Evolutionary conservation across 2,113 vertebrate species (phyloP).

Genomic region (Petromus typicus): DNA sequence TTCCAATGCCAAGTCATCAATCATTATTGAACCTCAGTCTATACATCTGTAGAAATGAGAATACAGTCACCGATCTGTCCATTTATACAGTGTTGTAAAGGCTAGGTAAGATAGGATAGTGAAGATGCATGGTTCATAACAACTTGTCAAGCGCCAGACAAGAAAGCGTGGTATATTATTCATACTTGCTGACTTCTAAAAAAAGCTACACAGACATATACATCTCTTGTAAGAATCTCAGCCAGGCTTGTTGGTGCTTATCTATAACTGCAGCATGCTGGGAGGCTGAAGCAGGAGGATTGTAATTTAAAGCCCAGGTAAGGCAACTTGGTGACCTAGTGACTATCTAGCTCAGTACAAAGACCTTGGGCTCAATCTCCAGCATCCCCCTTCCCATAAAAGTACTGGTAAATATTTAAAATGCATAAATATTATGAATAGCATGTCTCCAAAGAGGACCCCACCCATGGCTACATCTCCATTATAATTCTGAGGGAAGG

Average conservation of each 20-base stretch:
- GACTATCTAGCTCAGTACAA: not conserved
- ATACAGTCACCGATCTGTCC: not conserved
- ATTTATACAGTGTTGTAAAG: not conserved
- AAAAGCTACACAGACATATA: not conserved
- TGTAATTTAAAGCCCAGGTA: not conserved
- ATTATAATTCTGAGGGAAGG: not conserved
- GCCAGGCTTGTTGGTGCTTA: not conserved
- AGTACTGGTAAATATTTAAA: not conserved
- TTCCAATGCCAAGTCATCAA: not conserved
- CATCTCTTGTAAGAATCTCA: not conserved
- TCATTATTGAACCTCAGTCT: not conserved
- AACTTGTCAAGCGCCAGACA: not conserved
- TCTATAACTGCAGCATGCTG: not conserved
- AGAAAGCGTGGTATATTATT: not conserved
- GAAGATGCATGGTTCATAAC: not conserved
- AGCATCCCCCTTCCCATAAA: not conserved
- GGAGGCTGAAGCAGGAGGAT: not conserved
- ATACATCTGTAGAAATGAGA: not conserved
- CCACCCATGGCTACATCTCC: not conserved
- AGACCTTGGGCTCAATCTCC: not conserved
- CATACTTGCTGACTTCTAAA: not conserved
- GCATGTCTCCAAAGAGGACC: not conserved
- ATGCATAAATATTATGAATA: not conserved
- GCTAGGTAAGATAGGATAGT: not conserved
- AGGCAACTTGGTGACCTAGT: not conserved